Conservation (phyloP, 2,888 invertebrate species). For the Mimas tiliae region DNA sequence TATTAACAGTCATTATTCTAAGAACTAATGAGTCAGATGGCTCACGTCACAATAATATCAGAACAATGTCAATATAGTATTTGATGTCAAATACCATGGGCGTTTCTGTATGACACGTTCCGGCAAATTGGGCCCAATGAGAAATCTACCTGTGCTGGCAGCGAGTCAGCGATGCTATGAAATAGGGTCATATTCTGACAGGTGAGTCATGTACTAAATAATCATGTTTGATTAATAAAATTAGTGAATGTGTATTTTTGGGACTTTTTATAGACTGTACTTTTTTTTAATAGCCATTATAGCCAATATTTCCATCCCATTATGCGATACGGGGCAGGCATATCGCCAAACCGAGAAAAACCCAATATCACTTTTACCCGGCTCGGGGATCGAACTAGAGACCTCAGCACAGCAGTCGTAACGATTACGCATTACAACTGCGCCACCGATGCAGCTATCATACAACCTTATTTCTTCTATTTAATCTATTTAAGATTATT, state of each 20-base stretch:
- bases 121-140: constrained; percentile 19
- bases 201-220: constrained; percentile 17
- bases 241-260: background rate
- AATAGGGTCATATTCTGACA: constrained; percentile 10
- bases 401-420: no score
- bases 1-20: background rate
- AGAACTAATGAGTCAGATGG: constrained; percentile 16
- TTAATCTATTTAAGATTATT: no score
- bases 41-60: constrained; percentile 6
- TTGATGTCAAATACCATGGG: constrained; percentile 15
- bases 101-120: constrained; percentile 16
- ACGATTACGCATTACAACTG: no score
- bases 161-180: background rate
- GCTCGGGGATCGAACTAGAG: no score
- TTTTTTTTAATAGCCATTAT: no score
- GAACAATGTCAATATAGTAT: constrained; percentile 13
- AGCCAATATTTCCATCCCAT: no score
- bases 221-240: background rate
- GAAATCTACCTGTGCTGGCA: constrained; percentile 14
- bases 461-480: no score
- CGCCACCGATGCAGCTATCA: no score
- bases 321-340: no score
- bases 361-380: no score
- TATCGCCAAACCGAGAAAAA: no score
- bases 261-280: no score